Conservation (phyloP, 2,113 vertebrate genomes). For the Suricata suricatta region DNA sequence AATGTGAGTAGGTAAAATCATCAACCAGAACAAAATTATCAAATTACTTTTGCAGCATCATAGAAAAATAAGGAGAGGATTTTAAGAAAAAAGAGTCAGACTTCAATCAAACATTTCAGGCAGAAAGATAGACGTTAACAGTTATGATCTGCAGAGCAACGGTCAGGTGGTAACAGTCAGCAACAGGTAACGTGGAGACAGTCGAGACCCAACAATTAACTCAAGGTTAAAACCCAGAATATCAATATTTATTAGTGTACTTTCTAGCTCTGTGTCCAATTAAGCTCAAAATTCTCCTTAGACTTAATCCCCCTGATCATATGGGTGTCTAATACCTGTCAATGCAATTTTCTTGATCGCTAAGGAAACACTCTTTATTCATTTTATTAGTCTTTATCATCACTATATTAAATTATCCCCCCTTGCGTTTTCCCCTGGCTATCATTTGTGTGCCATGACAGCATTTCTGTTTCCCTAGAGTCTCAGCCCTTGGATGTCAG, state of each 20-base stretch:
- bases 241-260: constrained; percentile 29
- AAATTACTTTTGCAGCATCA: background rate
- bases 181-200: constrained; percentile 30
- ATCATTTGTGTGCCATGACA: background rate
- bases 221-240: constrained; percentile 17
- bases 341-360: constrained; percentile 55
- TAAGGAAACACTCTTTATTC: constrained; percentile 51
- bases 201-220: constrained; percentile 1
- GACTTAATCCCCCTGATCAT: background rate
- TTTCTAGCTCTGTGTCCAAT: constrained; percentile 44
- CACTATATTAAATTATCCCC: constrained; percentile 44
- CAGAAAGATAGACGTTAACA: constrained; percentile 34
- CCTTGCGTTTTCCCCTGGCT: background rate
- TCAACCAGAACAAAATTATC: background rate
- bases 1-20: background rate
- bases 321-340: constrained; percentile 46
- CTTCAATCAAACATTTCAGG: constrained; percentile 8
- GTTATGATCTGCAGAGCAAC: background rate
- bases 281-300: constrained; percentile 24
- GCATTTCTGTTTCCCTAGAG: background rate
- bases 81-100: background rate
- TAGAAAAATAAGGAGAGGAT: background rate
- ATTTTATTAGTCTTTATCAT: constrained; percentile 50
- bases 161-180: too few relatives aligned
- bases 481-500: background rate